Conservation (phyloP, 2,797 vertebrate genomes). For the Crypturellus tataupa region DNA sequence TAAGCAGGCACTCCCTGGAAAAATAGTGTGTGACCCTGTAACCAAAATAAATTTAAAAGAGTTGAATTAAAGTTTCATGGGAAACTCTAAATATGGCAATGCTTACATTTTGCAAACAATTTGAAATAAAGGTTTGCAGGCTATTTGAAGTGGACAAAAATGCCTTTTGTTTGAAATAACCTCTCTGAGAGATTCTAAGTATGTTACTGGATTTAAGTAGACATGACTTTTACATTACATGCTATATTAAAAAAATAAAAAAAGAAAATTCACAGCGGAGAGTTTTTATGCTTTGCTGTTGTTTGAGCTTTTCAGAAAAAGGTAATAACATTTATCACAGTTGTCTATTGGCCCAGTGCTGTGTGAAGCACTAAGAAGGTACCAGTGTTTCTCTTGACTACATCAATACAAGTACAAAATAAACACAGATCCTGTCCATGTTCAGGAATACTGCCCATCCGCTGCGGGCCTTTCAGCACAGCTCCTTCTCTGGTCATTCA, state of each 20-base stretch:
- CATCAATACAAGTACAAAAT: neutral
- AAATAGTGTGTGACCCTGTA: slow-evolving; percentile 26
- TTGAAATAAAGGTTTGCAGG: neutral
- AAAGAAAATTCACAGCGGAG: neutral
- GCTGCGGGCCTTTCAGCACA: neutral
- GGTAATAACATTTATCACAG: neutral
- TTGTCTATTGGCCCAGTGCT: neutral
- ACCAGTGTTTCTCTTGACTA: neutral
- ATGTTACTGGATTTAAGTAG: neutral
- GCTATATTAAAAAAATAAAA: neutral
- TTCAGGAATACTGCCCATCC: neutral
- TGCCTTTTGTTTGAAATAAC: neutral
- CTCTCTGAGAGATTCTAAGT: neutral
- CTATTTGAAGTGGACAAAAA: neutral
- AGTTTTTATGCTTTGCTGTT: neutral
- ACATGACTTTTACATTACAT: neutral
- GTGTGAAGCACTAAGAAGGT: rapidly evolving
- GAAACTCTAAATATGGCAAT: slow-evolving; percentile 26
- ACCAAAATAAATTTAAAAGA: slow-evolving; percentile 40
- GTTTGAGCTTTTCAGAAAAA: neutral
- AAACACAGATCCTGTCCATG: too few relatives aligned
- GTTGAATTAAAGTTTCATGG: neutral
- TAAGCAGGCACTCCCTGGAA: slow-evolving; percentile 63
- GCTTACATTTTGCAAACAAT: slow-evolving; percentile 24
- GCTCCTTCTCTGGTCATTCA: neutral